Evolutionary conservation across 92 coral and sea anemone genomes (phyloP), one percentile per base, ranked within the genome.

Genomic region (Actinernus sp.): DNA sequence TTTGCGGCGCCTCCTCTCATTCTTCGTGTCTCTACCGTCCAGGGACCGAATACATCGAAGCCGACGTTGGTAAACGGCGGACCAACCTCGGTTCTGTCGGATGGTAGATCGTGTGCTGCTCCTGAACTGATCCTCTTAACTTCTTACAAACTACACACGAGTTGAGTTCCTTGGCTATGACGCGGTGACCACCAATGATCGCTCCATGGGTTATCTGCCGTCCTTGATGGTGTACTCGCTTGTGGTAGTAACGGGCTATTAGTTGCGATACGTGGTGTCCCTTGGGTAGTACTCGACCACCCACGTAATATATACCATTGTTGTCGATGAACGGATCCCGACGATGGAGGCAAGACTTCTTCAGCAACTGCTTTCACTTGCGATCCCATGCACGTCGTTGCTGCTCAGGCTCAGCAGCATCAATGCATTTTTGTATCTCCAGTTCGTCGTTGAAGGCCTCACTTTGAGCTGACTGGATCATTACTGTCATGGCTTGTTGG

Each of bases 291-390:
- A 71, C 31, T 20, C 73, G 63, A 38, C 81, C 81, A 18, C 81
- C 81, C 34, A 63, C 81, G 23, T 63, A 60, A 37, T 61, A 57
- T 19, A 62, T 30, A 14, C 74, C 81, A 34, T 39, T 31, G 17
- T 20, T 58, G 53, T 68, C 85, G 14, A 58, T 13, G 48, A 71
- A 79, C 28, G 86, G 86, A 72, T 79, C 80, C 19, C 57, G 79
- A 21, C 55, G 54, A 38, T 70, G 70, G 36, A 70, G 53, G 27
- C 17, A 26, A 1, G 79, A 79, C 56, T 58, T 51, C 65, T 57
- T 57, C 24, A 33, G 48, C 19, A 11, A 19, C 34, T 5, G 33
- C 71, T 79, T 33, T 38, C 47, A 32, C 51, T 19, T 49, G 28
- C n/a, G n/a, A n/a, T n/a, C n/a, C n/a, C n/a, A n/a, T n/a, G n/a